Evolutionary conservation across 1,140 invertebrate genomes (phyloP).

Genomic region (Pollicipes pollicipes): DNA sequence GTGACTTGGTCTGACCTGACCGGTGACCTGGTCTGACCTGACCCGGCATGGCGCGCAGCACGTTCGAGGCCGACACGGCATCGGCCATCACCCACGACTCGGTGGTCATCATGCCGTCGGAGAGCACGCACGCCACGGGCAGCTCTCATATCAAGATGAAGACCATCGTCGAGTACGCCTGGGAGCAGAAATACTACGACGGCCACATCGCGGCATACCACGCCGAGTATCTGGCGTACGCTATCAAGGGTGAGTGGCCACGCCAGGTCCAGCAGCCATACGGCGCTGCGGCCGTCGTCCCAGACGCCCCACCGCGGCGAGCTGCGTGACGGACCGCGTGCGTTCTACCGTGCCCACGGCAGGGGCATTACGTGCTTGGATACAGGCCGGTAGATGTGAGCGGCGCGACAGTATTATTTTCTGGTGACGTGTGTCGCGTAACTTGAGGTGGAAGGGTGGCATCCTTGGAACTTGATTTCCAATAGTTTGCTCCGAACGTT

Average conservation of each 20-base stretch:
- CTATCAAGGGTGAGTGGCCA: conserved; percentile 50
- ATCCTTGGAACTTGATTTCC: no score
- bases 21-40: no score
- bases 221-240: conserved; percentile 73
- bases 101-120: conserved; percentile 14
- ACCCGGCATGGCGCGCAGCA: neutral
- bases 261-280: neutral
- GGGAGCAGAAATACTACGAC: conserved; percentile 68
- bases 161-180: conserved; percentile 78
- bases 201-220: conserved; percentile 79
- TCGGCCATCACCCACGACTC: neutral
- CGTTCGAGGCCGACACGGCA: conserved; percentile 10
- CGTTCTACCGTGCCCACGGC: no score
- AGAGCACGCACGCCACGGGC: conserved; percentile 28
- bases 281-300: conserved; percentile 1
- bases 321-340: no score
- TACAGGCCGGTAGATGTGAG: no score
- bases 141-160: conserved; percentile 77
- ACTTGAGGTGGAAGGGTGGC: no score
- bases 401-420: no score
- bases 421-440: no score
- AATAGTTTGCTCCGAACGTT: no score
- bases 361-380: no score
- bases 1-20: no score
- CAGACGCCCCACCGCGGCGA: no score